Evolutionary conservation across 2,113 vertebrate genomes (phyloP), one percentile per base, ranked within the genome.

Genomic region (Patagioenas fasciata): DNA sequence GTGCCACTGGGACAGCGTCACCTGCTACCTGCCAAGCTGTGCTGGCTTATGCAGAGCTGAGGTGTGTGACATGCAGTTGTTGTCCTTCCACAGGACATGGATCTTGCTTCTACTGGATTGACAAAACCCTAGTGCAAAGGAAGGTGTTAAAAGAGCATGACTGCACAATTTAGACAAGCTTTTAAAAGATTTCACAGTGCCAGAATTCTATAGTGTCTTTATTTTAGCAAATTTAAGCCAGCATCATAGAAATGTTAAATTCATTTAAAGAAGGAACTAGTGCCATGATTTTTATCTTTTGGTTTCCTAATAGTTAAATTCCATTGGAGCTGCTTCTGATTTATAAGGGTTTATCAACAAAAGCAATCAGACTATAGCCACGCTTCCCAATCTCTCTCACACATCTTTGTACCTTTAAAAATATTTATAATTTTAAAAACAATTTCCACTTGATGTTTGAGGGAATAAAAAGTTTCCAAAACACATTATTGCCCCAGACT

Each of bases 381-480:
- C 74, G 11, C 25, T 93, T 88, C 42, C 28, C 38, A 91, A 93
- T 91, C 79, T 93, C 71, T 80, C 75, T 48, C n/a, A 51, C 38
- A 78, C 34, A 93, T 96, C 67, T 91, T 85, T 67, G 29, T 83
- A 90, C 64, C 85, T 96, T 95, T 88, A 62, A 78, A 90, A 92
- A 80, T 93, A 40, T 86, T 95, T 82, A 4, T 78, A 48, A 60
- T 83, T 83, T 70, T n/a, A 53, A 78, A 80, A 93, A 70, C 11
- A 67, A 85, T 86, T 88, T 96, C 82, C 85, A 91, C 34, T 93
- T 80, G 53, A 88, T 53, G 47, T 89, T 91, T n/a, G 34, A 93
- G n/a, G 44, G 80, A 93, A 84, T 78, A 67, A 84, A 93, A 93
- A 75, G 82, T 96, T 96, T 97, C 95, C 93, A 96, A 96, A 96